Evolutionary conservation across 1,140 invertebrate genomes (phyloP), one percentile per base, ranked within the genome.

Genomic region (Reticulitermes speratus): DNA sequence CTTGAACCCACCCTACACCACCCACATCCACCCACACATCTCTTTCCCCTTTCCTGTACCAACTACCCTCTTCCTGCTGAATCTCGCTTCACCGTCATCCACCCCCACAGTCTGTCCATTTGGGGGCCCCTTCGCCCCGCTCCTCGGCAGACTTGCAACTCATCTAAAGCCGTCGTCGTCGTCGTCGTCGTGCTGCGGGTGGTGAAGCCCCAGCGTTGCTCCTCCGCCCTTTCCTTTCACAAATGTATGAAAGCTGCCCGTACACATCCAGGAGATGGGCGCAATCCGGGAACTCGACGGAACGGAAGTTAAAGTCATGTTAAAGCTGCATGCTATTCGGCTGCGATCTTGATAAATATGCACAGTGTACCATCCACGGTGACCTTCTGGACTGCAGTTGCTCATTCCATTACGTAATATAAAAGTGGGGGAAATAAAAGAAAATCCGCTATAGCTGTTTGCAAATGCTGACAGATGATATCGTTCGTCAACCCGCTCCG

Each of bases 1-100:
- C 30, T 32, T 59, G 32, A 81, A 25, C 85, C 45, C 30, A 45
- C 85, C 85, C 59, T 32, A n/a, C 48, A 69, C 59, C 85, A n/a
- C 85, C 85, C 38, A 45, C 75, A 32, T 12, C 85, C 75, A 44
- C 85, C 85, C 85, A 69, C 75, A 32, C 59, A 59, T 59, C 84
- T 44, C 84, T 85, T 44, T 38, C 84, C 44, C 32, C 65, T 38
- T 45, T 69, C 45, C 32, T 85, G 0, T 44, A 8, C 21, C 65
- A 45, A 21, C 48, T 69, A 44, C 84, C 84, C 65, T 69, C 65
- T 44, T 48, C 84, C 52, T 38, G 52, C 84, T 69, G n/a, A 45
- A 84, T 25, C 38, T 55, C 83, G 44, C 84, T 69, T 55, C 48
- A 55, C 84, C 65, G 0, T 48, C 48, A 38, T 48, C 84, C 84